A percentile compares a stretch with the other conserved stretches of the same genome.
phyloP scores from a whole-genome alignment of 2,113 vertebrate species.

The Pseudorectes ferrugineus region DNA sequence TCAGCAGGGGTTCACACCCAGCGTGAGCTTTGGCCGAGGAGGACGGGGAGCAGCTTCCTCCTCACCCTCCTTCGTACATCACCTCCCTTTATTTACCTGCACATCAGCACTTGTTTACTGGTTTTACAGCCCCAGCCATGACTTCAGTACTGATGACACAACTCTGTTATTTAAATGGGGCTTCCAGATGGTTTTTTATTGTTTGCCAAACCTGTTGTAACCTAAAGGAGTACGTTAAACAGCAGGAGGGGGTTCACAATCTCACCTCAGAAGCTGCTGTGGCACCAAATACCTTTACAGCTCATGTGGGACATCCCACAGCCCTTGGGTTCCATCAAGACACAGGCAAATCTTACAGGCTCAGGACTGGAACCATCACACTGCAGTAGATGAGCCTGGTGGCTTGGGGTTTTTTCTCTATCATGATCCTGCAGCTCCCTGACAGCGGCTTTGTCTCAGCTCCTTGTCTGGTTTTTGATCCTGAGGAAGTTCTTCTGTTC shows the following conservation, averaged over 20 bases:
- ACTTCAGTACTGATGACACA: background rate
- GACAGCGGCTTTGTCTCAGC: background rate
- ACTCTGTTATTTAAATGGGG: background rate
- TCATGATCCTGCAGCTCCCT: background rate
- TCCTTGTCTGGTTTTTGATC: background rate
- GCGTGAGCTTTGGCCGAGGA: background rate
- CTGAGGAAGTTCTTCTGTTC: background rate
- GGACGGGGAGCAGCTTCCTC: background rate
- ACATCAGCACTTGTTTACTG: background rate
- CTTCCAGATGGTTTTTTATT: slow-evolving; percentile 11
- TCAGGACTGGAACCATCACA: background rate
- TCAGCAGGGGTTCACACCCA: background rate
- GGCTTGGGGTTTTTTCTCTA: background rate
- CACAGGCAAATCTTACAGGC: slow-evolving; percentile 65
- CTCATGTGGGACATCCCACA: slow-evolving; percentile 46
- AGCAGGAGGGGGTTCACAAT: slow-evolving; percentile 54
- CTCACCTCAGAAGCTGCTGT: slow-evolving; percentile 66
- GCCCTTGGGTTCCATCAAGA: slow-evolving; percentile 58
- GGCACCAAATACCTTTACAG: slow-evolving; percentile 51
- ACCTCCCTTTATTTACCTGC: background rate
- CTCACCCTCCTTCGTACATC: background rate
- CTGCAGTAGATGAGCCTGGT: background rate
- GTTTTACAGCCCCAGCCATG: background rate
- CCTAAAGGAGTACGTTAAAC: slow-evolving; percentile 57
- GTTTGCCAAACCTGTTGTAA: slow-evolving; percentile 66